Percentiles rank a stretch among this genome's conserved stretches.
Evolutionary conservation across 2,113 vertebrate genomes (phyloP).

Genomic region (Oreochromis spilurus): DNA sequence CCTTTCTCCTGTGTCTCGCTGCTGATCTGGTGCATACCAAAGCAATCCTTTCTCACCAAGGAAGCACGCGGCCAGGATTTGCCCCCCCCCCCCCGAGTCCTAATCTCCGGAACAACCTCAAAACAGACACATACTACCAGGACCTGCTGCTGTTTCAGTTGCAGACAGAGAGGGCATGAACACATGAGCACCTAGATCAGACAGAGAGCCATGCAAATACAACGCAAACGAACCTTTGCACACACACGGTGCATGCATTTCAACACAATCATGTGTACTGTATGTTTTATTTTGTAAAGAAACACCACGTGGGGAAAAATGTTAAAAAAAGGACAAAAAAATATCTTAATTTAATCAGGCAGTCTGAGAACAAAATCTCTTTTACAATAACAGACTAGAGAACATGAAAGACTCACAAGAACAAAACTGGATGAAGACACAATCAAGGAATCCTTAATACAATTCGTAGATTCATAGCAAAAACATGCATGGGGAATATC

Average conservation of each 20-base stretch:
- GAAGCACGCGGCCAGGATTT: slow-evolving; percentile 69
- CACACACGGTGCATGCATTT: neutral
- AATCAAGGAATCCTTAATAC: neutral
- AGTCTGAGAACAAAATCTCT: neutral
- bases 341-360: neutral
- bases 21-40: slow-evolving; percentile 73
- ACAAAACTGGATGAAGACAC: neutral
- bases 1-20: slow-evolving; percentile 54
- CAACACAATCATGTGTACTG: neutral
- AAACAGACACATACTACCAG: slow-evolving; percentile 63
- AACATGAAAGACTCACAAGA: neutral
- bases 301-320: neutral
- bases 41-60: slow-evolving; percentile 72
- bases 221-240: neutral
- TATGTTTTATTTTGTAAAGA: neutral
- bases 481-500: neutral
- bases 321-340: fast-evolving
- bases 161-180: neutral
- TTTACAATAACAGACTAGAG: neutral
- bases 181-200: neutral
- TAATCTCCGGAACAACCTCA: slow-evolving; percentile 73
- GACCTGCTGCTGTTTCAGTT: slow-evolving; percentile 55
- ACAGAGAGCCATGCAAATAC: neutral
- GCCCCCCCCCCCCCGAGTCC: slow-evolving; percentile 63
- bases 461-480: neutral